Conservation (phyloP, 2,888 invertebrate genomes). For the Leptothorax acervorum region DNA sequence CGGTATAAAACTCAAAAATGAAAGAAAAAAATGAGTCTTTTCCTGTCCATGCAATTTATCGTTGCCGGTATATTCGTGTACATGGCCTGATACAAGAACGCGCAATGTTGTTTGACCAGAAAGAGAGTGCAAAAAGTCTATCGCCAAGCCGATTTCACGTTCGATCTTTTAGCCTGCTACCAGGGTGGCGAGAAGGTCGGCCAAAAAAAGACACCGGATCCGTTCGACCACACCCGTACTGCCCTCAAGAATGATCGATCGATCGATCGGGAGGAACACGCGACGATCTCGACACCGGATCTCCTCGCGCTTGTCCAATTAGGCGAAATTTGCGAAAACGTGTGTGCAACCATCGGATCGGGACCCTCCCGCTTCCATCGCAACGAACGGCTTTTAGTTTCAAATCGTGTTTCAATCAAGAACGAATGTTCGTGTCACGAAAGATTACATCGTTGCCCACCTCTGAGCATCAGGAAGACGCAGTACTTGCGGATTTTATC, state of each 20-base stretch:
- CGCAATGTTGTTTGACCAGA: constrained; percentile 1
- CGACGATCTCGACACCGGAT: constrained; percentile 47
- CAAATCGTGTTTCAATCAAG: constrained; percentile 23
- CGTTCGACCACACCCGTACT: constrained; percentile 42
- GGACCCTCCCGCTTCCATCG: constrained; percentile 15
- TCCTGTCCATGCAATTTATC: constrained; percentile 4
- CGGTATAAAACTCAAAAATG: neutral
- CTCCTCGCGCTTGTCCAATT: constrained; percentile 71
- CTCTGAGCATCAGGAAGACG: neutral
- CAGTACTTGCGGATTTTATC: neutral
- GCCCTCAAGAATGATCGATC: constrained; percentile 57
- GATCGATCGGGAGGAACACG: constrained; percentile 67
- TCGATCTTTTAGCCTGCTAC: constrained; percentile 35
- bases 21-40: neutral
- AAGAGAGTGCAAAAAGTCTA: constrained; percentile 19
- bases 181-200: constrained; percentile 44
- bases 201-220: constrained; percentile 9
- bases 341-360: constrained; percentile 22
- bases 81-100: neutral
- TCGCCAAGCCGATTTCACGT: constrained; percentile 24
- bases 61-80: constrained; percentile 7
- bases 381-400: constrained; percentile 34
- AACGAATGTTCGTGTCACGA: constrained; percentile 17
- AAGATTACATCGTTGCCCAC: constrained; percentile 7
- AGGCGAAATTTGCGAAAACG: constrained; percentile 75